phyloP scores from a whole-genome alignment of 2,113 vertebrate genomes.

The Coptodon bakossiorum region DNA sequence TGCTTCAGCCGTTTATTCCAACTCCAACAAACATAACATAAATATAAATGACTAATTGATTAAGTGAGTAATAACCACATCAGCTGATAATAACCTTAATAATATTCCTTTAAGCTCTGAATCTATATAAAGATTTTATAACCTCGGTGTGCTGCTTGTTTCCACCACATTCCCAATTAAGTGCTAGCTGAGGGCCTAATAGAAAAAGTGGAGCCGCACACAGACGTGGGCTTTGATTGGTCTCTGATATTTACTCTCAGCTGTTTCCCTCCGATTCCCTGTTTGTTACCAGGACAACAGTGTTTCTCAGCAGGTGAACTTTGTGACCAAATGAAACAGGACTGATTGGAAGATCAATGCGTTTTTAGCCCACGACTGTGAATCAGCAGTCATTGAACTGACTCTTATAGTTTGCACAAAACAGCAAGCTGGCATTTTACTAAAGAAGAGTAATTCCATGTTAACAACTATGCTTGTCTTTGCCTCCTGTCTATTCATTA shows the following conservation, averaged over 20 bases:
- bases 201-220: neutral
- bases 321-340: slow-evolving; percentile 57
- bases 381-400: neutral
- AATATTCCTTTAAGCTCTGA: neutral
- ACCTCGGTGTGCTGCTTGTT: neutral
- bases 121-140: neutral
- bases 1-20: neutral
- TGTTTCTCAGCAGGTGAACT: slow-evolving; percentile 54
- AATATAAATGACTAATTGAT: neutral
- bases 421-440: neutral
- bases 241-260: neutral
- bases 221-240: neutral
- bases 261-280: neutral
- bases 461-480: neutral
- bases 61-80: neutral
- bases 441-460: neutral
- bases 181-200: neutral
- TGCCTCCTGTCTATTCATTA: neutral
- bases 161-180: neutral
- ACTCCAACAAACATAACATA: neutral
- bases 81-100: neutral
- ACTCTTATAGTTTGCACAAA: neutral
- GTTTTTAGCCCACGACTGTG: neutral
- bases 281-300: slow-evolving; percentile 40
- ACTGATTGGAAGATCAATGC: slow-evolving; percentile 24